Evolutionary conservation across 2,797 vertebrate genomes (phyloP).

Genomic region (Malacoctenus gilli): DNA sequence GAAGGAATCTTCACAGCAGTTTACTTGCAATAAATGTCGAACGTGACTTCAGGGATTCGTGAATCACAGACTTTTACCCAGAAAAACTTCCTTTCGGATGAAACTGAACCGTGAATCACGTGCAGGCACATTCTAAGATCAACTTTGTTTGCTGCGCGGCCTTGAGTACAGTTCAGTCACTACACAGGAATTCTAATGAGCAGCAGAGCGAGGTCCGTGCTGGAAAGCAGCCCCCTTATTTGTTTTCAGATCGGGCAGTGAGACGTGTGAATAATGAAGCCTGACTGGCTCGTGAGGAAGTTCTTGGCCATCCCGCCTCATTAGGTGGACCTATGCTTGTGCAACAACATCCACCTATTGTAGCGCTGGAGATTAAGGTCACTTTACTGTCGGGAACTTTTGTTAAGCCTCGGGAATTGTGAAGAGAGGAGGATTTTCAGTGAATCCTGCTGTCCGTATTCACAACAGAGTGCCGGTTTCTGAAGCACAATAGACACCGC

Average conservation of each 20-base stretch:
- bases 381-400: background rate
- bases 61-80: too few relatives aligned
- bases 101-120: too few relatives aligned
- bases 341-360: background rate
- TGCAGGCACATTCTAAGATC: background rate
- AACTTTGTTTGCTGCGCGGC: background rate
- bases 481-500: background rate
- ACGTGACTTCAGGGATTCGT: too few relatives aligned
- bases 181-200: background rate
- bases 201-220: background rate
- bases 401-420: background rate
- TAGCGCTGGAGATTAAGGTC: background rate
- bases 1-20: too few relatives aligned
- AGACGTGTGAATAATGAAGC: background rate
- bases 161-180: background rate
- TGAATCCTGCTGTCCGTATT: background rate
- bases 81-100: background rate
- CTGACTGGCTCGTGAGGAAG: background rate
- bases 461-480: background rate
- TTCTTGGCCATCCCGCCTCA: background rate
- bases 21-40: too few relatives aligned
- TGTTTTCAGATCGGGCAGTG: background rate
- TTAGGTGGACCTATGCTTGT: background rate
- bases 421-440: background rate
- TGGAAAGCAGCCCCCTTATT: background rate